A percentile compares a stretch with the other conserved stretches of the same genome.
phyloP scores from a whole-genome alignment of 2,888 invertebrate genomes.

The Folsomia manolachei region DNA sequence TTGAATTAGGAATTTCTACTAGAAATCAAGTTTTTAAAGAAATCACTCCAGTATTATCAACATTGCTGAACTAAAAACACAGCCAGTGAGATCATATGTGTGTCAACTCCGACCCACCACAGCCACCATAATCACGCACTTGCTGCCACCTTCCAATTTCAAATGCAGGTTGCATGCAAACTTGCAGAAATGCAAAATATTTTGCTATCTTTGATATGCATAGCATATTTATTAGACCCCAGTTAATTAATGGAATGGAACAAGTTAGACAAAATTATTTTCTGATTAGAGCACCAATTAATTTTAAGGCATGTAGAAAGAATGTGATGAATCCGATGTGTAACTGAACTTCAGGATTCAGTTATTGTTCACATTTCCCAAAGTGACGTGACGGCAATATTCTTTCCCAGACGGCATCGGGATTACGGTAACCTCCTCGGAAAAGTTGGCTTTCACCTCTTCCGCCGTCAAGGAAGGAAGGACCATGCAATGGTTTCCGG shows the following conservation, averaged over 20 bases:
- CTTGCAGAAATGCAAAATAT: neutral
- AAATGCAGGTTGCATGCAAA: neutral
- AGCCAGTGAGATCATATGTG: neutral
- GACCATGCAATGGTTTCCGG: conserved; percentile 85
- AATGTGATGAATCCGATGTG: neutral
- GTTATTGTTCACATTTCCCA: conserved; percentile 47
- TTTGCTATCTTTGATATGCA: neutral
- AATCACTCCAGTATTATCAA: too few species aligned
- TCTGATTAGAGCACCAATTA: too few species aligned
- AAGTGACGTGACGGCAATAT: conserved; percentile 65
- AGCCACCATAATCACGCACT: neutral
- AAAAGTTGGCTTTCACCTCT: conserved; percentile 69
- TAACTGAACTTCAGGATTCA: conserved; percentile 8
- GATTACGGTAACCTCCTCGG: conserved; percentile 63
- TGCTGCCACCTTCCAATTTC: neutral
- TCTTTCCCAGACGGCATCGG: conserved; percentile 79
- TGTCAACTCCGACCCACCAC: neutral
- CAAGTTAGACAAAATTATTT: too few species aligned
- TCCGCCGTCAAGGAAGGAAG: conserved; percentile 72
- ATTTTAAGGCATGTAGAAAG: neutral
- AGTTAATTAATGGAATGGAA: neutral
- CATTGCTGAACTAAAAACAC: too few species aligned
- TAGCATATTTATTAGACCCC: neutral
- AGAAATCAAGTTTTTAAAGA: too few species aligned
- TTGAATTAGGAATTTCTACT: too few species aligned